phyloP scores from a whole-genome alignment of 2,888 invertebrate species.

The Drosophila barbarae region DNA sequence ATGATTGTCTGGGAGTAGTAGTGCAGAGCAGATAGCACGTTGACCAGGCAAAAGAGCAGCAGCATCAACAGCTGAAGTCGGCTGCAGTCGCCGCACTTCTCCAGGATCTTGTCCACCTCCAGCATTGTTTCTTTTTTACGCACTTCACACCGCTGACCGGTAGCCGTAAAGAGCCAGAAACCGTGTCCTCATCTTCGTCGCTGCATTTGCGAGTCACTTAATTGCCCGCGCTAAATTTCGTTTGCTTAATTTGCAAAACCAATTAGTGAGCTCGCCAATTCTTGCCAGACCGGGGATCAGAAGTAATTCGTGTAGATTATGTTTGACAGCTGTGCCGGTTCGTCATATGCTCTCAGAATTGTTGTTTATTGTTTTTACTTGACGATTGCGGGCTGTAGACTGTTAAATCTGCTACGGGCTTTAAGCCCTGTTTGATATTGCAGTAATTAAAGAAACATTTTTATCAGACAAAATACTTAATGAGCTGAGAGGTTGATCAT shows the following conservation, averaged over 20 bases:
- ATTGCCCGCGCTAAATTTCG: constrained; percentile 5
- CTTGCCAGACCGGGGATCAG: constrained; percentile 8
- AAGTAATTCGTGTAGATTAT: constrained; percentile 23
- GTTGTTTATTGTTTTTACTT: neutral
- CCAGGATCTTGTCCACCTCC: constrained; percentile 81
- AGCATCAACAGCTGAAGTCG: constrained; percentile 81
- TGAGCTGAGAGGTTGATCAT: neutral
- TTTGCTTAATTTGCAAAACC: constrained; percentile 27
- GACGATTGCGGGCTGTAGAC: neutral
- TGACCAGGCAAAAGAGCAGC: constrained; percentile 81
- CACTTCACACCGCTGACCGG: constrained; percentile 7
- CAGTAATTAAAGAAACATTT: neutral
- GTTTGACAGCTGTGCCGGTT: constrained; percentile 31
- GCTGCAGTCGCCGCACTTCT: constrained; percentile 81
- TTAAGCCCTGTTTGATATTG: too few species aligned
- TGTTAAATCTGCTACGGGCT: neutral
- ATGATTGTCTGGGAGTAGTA: constrained; percentile 83
- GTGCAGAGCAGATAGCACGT: constrained; percentile 82
- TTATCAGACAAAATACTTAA: neutral
- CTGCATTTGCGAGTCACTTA: constrained; percentile 9
- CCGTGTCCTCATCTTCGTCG: constrained; percentile 13
- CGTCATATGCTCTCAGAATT: constrained; percentile 1
- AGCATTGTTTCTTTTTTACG: constrained; percentile 58
- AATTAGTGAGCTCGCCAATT: constrained; percentile 29
- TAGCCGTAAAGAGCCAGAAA: neutral